phyloP scores from a whole-genome alignment of 2,888 invertebrate species.

The Chrysina gloriosa region DNA sequence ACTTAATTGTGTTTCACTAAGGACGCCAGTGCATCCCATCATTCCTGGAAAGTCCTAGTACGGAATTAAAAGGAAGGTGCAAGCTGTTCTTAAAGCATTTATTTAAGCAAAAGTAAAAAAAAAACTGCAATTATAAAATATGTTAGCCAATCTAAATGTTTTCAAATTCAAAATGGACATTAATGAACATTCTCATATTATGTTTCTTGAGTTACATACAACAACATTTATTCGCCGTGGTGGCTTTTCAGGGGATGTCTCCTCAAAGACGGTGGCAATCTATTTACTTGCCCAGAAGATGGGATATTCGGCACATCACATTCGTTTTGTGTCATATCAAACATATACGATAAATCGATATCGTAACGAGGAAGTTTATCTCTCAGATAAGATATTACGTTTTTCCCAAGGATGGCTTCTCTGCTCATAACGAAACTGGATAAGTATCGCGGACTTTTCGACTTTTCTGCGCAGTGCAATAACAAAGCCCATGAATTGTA shows the following conservation, averaged over 20 bases:
- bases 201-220: background rate
- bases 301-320: conserved; percentile 67
- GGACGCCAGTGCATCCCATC: too few species aligned
- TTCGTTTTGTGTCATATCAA: conserved; percentile 80
- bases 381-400: conserved; percentile 80
- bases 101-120: too few species aligned
- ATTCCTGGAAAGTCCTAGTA: too few species aligned
- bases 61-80: too few species aligned
- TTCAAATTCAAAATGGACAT: background rate
- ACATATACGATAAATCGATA: conserved; percentile 87
- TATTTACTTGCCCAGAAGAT: conserved; percentile 55
- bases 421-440: conserved; percentile 86
- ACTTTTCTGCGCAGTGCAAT: conserved; percentile 88
- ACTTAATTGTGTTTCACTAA: too few species aligned
- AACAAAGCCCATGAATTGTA: conserved; percentile 85
- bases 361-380: conserved; percentile 84
- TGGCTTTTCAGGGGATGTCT: conserved; percentile 66
- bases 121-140: too few species aligned
- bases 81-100: background rate
- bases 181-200: background rate
- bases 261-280: conserved; percentile 55
- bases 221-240: conserved; percentile 50
- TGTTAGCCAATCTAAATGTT: too few species aligned
- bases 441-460: conserved; percentile 80
- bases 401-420: conserved; percentile 69